Evolutionary conservation across 2,888 invertebrate genomes (phyloP), one percentile per base, ranked within the genome.

Genomic region (Leptopilina syphax): DNA sequence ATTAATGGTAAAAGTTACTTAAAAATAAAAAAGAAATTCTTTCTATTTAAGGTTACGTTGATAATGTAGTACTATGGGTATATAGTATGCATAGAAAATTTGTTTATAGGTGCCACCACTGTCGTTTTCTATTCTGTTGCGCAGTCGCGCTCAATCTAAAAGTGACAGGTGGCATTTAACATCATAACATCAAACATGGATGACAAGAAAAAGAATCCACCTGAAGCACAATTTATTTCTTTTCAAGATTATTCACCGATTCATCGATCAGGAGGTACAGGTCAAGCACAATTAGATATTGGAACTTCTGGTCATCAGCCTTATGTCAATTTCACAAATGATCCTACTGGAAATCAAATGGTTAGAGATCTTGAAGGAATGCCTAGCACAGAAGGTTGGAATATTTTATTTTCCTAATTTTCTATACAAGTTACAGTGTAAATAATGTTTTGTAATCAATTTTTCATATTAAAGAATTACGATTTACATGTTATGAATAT

Each of bases 211-310:
- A 73, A 81, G 10, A 57, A 79, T 73, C 54, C 70, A 10, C 76
- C 67, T 12, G 79, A 83, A 2, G 80, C 79, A 60, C 91, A 90
- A 44, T 91, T 91, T 78, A 89, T 96, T 81, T 95, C 95, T 82
- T 96, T 96, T 87, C 95, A 96, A 91, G 96, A 96, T 88, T 96
- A 94, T 91, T 94, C 95, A 44, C 94, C 94, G 10, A 91, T 93
- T 47, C 92, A 93, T 83, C 92, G 92, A 41, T 84, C 86, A 81
- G 93, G 93, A 81, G 93, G 92, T 78, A 84, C 86, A 77, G 92
- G 93, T n/a, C 95, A 94, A 86, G 95, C 95, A 63, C 93, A 95
- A 87, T 94, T 95, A 83, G 95, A 95, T 88, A 94, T 95, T 78
- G 95, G 94, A 85, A 94, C 95, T 76, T 89, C 95, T 90, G 87